A percentile compares a stretch with the other conserved stretches of the same genome.
These are phyloP conservation scores for Oedothorax gibbosus DNA, from an alignment of 1,140 invertebrate genomes.

Conservation along the genomic window DNA sequence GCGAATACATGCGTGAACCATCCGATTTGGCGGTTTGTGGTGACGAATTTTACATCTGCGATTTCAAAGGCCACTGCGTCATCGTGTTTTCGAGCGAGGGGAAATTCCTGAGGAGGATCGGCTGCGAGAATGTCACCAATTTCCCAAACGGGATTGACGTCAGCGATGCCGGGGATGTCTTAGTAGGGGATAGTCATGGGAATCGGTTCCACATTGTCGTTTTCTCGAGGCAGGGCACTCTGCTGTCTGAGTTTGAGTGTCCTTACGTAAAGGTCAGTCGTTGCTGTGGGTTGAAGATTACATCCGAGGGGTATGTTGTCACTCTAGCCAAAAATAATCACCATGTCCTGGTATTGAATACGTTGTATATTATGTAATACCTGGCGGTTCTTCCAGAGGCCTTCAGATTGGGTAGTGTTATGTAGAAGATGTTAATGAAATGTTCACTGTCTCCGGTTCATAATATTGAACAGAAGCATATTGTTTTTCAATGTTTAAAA, in stretches of 20 bases:
- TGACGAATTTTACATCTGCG: constrained; percentile 96
- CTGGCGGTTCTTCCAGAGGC: constrained; percentile 17
- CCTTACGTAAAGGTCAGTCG: constrained; percentile 96
- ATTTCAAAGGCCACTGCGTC: constrained; percentile 97
- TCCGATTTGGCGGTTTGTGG: constrained; percentile 95
- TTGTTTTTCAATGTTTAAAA: too few species aligned
- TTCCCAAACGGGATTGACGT: constrained; percentile 98
- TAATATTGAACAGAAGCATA: too few species aligned
- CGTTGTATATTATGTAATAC: constrained; percentile 81
- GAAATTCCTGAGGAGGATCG: constrained; percentile 90
- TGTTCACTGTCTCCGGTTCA: too few species aligned
- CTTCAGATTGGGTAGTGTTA: too few species aligned
- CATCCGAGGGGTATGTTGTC: constrained; percentile 94
- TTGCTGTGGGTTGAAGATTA: constrained; percentile 96
- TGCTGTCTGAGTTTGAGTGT: constrained; percentile 95
- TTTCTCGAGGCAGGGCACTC: constrained; percentile 85
- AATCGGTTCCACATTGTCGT: constrained; percentile 97
- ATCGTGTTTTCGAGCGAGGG: constrained; percentile 95
- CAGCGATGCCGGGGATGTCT: constrained; percentile 93
- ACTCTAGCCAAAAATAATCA: constrained; percentile 98
- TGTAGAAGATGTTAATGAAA: too few species aligned
- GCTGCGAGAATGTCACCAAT: constrained; percentile 93
- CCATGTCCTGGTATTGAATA: constrained; percentile 95
- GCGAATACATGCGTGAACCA: constrained; percentile 95
- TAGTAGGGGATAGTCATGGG: constrained; percentile 97